Conservation (phyloP, 2,113 vertebrate genomes). For the Epinephelus fuscoguttatus region DNA sequence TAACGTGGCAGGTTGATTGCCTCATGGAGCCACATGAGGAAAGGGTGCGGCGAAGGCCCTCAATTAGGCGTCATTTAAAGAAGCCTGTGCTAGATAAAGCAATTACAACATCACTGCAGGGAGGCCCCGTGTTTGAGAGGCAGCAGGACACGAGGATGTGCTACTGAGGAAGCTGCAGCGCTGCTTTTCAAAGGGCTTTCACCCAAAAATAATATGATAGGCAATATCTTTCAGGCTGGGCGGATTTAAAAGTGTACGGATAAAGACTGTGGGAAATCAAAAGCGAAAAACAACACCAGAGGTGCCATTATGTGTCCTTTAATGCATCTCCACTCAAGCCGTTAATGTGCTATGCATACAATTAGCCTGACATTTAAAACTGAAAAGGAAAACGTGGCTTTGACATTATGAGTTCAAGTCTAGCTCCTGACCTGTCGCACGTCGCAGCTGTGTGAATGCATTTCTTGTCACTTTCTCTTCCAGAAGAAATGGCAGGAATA, state of each 20-base stretch:
- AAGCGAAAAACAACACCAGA: not conserved
- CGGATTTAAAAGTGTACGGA: slow-evolving; percentile 1
- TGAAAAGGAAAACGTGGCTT: not conserved
- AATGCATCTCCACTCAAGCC: not conserved
- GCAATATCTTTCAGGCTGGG: slow-evolving; percentile 26
- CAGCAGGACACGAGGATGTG: slow-evolving; percentile 49
- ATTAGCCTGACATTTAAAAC: slow-evolving; percentile 48
- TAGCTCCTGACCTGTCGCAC: not conserved
- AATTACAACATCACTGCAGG: slow-evolving; percentile 66
- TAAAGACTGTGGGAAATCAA: slow-evolving; percentile 25
- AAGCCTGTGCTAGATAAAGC: slow-evolving; percentile 72
- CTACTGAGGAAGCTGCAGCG: slow-evolving; percentile 49
- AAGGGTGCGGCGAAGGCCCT: slow-evolving; percentile 71
- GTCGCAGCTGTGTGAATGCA: not conserved
- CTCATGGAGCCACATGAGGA: slow-evolving; percentile 71
- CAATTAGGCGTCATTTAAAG: slow-evolving; percentile 77
- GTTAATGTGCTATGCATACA: not conserved
- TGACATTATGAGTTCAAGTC: not conserved
- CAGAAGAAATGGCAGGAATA: slow-evolving; percentile 31
- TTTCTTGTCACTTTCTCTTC: not conserved
- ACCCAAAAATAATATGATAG: slow-evolving; percentile 48
- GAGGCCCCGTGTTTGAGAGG: slow-evolving; percentile 42
- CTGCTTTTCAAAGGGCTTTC: slow-evolving; percentile 14
- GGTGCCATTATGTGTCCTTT: slow-evolving; percentile 5
- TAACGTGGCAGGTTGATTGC: slow-evolving; percentile 78